Base-by-base conservation (phyloP, 2,888 invertebrate species). In the Macrophya alboannulata region DNA sequence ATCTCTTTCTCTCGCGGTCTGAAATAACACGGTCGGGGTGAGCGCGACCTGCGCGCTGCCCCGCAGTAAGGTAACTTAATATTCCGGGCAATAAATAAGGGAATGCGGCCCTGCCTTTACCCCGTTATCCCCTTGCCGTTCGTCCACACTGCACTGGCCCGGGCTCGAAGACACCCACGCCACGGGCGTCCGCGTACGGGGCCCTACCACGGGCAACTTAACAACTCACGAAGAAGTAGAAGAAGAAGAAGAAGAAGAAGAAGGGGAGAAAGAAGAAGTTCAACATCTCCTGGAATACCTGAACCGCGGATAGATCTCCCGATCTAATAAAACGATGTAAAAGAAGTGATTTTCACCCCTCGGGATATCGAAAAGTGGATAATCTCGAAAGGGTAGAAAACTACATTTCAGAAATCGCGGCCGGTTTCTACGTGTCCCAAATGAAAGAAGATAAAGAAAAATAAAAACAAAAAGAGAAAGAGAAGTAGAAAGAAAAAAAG, bases 81-180 rank as follows among this genome's bases (percentile, higher is more conserved):
- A 92, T 92, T 92, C 92, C 91, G 91, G 90, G 91, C 90, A 91
- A 92, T 92, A 92, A 92, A 92, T 92, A 92, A 92, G 91, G 90
- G 91, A 91, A 91, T 89, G 90, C 89, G 88, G 92, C 90, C 90
- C 91, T 91, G 91, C 90, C 85, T 86, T 85, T 86, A 79, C 87
- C 85, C 92, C 91, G 90, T 90, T 91, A 31, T 31, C 77, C 51
- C 77, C 77, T 55, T 31, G 17, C 77, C 45, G 51, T 31, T 43
- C 40, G 51, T 62, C 62, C n/a, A 51, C 59, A 81, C 59, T 59
- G 59, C 59, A 81, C 59, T 59, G 59, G 81, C n/a, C 43, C 81
- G 43, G 81, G 81, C 81, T 81, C 81, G 59, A 81, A 81, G 81
- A 81, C 81, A 81, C 81, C 81, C 81, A 81, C 81, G 81, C 81